Conservation (phyloP, 1,140 invertebrate species). For the Streblospio benedicti region DNA sequence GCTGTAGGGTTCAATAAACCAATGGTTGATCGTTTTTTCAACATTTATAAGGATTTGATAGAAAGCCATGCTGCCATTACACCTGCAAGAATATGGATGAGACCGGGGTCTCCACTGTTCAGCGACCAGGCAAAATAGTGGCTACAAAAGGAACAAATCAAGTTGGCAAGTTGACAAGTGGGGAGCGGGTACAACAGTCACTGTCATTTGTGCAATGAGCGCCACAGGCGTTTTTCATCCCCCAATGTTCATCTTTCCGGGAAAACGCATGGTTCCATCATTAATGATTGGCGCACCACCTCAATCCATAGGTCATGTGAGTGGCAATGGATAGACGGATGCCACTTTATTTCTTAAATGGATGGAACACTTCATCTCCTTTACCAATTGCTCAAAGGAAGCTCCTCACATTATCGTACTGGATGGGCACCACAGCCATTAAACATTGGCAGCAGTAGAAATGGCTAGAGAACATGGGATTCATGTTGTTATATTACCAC, state of each 20-base stretch:
- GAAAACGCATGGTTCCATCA: conserved; percentile 10
- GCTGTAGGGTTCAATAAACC: too few species aligned
- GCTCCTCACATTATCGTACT: conserved; percentile 15
- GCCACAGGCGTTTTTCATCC: not conserved
- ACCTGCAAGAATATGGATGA: too few species aligned
- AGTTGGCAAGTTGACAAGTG: conserved; percentile 8
- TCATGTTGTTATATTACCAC: conserved; percentile 9
- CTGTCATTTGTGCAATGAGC: conserved; percentile 15
- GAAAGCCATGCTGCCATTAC: too few species aligned
- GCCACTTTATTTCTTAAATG: conserved; percentile 11
- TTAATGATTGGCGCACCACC: conserved; percentile 13
- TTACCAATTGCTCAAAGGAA: conserved; percentile 14
- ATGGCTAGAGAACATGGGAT: conserved; percentile 16
- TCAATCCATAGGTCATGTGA: not conserved
- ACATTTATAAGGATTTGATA: too few species aligned
- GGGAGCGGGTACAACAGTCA: conserved; percentile 5
- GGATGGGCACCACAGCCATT: conserved; percentile 24
- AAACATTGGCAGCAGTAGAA: conserved; percentile 17
- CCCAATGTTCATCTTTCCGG: conserved; percentile 14
- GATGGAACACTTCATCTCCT: conserved; percentile 20
- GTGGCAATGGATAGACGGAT: conserved; percentile 10
- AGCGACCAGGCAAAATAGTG: conserved; percentile 4
- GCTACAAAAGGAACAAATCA: conserved; percentile 7
- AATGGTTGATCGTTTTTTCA: too few species aligned
- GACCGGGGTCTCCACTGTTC: too few species aligned